phyloP scores from a whole-genome alignment of 2,888 invertebrate genomes.

The Latrodectus elegans region DNA sequence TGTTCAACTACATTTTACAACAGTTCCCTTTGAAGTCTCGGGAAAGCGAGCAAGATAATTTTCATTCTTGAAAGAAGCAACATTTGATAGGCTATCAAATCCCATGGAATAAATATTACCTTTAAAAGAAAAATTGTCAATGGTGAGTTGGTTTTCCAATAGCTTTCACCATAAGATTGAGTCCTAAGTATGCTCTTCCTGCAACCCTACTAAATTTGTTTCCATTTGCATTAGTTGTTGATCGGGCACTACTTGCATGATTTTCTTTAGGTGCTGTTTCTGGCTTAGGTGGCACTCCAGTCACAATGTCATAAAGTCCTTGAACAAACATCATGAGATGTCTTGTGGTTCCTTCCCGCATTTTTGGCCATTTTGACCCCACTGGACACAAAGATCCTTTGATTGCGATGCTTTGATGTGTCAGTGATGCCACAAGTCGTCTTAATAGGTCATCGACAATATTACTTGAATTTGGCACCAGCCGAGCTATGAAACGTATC shows the following conservation, averaged over 20 bases:
- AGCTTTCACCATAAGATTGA: conserved; percentile 69
- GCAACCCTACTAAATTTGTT: conserved; percentile 65
- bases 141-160: conserved; percentile 76
- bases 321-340: conserved; percentile 69
- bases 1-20: not conserved
- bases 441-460: conserved; percentile 80
- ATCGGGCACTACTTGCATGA: conserved; percentile 26
- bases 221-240: conserved; percentile 29
- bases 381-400: conserved; percentile 73
- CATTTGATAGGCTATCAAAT: not conserved
- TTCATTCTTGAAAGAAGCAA: not conserved
- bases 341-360: conserved; percentile 70
- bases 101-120: not conserved
- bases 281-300: conserved; percentile 46
- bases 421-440: conserved; percentile 81
- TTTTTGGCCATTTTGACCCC: conserved; percentile 71
- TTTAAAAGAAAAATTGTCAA: conserved; percentile 25
- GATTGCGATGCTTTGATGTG: conserved; percentile 80
- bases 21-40: not conserved
- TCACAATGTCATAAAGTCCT: conserved; percentile 63
- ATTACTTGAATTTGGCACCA: conserved; percentile 80
- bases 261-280: conserved; percentile 3
- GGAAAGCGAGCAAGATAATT: not conserved
- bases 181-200: conserved; percentile 62
- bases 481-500: conserved; percentile 81